Base-by-base conservation (phyloP, 2,113 vertebrate genomes). In the Scytalopus superciliaris region DNA sequence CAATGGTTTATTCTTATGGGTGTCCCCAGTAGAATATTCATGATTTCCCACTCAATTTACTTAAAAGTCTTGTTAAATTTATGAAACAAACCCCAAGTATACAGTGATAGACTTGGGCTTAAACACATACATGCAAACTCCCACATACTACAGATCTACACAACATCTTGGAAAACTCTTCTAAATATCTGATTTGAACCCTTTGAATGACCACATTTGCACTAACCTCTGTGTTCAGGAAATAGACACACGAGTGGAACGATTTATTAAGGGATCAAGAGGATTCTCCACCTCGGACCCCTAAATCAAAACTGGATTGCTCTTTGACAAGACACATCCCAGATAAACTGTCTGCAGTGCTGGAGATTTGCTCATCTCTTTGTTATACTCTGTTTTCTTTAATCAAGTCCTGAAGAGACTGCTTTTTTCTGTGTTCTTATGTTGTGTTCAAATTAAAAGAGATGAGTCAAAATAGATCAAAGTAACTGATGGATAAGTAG, bases 401-500 rank as follows among this genome's bases (percentile, higher is more conserved):
- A 73, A 93, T 84, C 70, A 89, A 9, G 33, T 80, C 55, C 63
- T 40, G n/a, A 77, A 56, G 75, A 93, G 74, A 42, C 40, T 90
- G 47, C n/a, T 92, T 39, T 42, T 42, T 87, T 67, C 63, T 91
- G 42, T 74, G 79, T 87, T 79, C 84, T 33, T 79, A 24, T 57
- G 74, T 50, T 88, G 42, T 85, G 67, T 70, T 94, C 82, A 91
- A 84, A 84, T 92, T 63, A 88, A 95, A 80, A 90, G 42, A 83
- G 53, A 74, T 90, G 80, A 94, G 86, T 93, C 91, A 87, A 96
- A 92, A 93, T 12, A 95, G 53, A 91, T 93, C 93, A 96, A 96
- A 96, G 78, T 31, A 49, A 72, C 45, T 76, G 81, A 84, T 59
- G 49, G 82, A 42, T 59, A 91, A 91, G 72, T 69, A 94, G 67